Evolutionary conservation across 2,888 invertebrate genomes (phyloP).

Genomic region (Sphaeridia pumilis): DNA sequence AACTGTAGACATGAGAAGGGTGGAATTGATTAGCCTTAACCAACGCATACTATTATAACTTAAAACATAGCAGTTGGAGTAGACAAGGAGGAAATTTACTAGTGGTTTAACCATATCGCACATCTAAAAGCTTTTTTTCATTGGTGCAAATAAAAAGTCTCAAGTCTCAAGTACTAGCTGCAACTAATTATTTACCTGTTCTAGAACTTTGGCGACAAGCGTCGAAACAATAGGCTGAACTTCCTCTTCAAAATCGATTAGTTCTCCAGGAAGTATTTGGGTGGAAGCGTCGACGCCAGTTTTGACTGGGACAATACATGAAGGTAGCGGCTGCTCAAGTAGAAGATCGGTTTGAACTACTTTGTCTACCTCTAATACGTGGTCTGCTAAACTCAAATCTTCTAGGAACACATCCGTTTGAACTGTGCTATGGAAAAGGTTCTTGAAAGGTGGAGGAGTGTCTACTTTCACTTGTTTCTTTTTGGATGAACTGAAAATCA

Average conservation of each 20-base stretch:
- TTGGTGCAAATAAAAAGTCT: too few species aligned
- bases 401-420: constrained; percentile 85
- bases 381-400: constrained; percentile 43
- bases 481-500: too few species aligned
- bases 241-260: constrained; percentile 86
- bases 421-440: constrained; percentile 70
- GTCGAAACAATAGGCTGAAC: constrained; percentile 81
- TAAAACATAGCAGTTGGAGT: too few species aligned
- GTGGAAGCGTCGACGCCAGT: constrained; percentile 68
- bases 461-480: not conserved
- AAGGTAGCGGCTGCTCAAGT: constrained; percentile 67
- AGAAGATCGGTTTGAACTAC: constrained; percentile 33
- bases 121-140: too few species aligned
- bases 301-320: constrained; percentile 64
- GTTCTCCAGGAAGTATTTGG: constrained; percentile 77
- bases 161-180: too few species aligned
- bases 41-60: too few species aligned
- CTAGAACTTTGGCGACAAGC: constrained; percentile 75
- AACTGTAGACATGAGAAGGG: too few species aligned
- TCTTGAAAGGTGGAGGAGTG: constrained; percentile 62
- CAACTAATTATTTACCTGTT: constrained; percentile 55
- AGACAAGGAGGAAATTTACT: too few species aligned
- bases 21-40: too few species aligned
- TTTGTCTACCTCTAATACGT: constrained; percentile 24
- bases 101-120: too few species aligned